phyloP scores from a whole-genome alignment of 2,888 invertebrate genomes.

The Calameuta idolon region DNA sequence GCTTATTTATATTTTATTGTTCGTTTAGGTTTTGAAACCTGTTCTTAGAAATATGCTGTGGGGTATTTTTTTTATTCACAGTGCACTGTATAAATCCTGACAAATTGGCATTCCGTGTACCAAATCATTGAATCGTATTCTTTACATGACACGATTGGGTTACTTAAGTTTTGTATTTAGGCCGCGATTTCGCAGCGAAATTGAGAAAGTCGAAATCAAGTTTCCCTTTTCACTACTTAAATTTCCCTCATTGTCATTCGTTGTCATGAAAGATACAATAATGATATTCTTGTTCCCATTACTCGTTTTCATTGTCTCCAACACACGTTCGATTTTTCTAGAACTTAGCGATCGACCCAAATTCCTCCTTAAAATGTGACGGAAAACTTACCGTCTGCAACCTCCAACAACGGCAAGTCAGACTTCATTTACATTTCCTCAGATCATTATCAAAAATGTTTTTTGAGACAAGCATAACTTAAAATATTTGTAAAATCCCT shows the following conservation, averaged over 20 bases:
- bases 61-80: background rate
- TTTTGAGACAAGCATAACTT: no score
- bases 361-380: background rate
- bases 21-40: background rate
- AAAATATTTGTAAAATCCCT: background rate
- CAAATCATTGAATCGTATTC: background rate
- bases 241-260: conserved; percentile 25
- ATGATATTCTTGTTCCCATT: background rate
- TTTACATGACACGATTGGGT: background rate
- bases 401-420: background rate
- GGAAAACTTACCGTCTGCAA: background rate
- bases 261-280: background rate
- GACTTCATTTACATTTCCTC: background rate
- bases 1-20: background rate
- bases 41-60: background rate
- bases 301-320: background rate
- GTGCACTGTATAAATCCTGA: background rate
- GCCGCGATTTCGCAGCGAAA: conserved; percentile 17
- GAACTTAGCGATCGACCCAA: background rate
- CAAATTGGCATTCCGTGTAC: background rate
- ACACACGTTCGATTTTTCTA: background rate
- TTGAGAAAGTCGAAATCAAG: conserved; percentile 33
- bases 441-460: background rate
- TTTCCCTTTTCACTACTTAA: conserved; percentile 31
- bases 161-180: conserved; percentile 12